Evolutionary conservation across 2,113 vertebrate species (phyloP).

Genomic region (Gadus chalcogrammus): DNA sequence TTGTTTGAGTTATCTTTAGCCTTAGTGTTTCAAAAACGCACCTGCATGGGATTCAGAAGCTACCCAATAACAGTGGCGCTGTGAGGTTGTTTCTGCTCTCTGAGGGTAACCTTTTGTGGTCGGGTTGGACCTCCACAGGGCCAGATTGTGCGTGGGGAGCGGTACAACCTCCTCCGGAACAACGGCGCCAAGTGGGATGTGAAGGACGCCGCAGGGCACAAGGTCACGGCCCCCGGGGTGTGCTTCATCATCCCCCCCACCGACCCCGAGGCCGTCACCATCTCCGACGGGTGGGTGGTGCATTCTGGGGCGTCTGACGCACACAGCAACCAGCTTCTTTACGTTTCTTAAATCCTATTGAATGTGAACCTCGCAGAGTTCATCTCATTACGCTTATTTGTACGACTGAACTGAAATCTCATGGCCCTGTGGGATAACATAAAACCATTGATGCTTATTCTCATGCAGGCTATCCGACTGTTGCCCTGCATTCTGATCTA

Average conservation of each 20-base stretch:
- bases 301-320: not conserved
- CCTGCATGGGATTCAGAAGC: no score
- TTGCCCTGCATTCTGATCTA: no score
- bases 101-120: no score
- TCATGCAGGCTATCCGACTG: no score
- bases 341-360: not conserved
- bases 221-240: conserved; percentile 77
- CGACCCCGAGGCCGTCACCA: conserved; percentile 75
- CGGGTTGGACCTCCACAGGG: conserved; percentile 65
- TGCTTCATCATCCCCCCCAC: conserved; percentile 94
- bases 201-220: conserved; percentile 74
- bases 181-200: conserved; percentile 83
- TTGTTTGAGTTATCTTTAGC: no score
- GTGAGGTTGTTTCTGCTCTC: no score
- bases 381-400: not conserved
- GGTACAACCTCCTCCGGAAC: conserved; percentile 85
- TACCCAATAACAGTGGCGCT: no score
- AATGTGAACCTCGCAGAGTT: not conserved
- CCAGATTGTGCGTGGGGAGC: conserved; percentile 80
- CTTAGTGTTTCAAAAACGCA: no score
- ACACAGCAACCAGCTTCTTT: not conserved
- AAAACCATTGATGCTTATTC: no score
- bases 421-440: not conserved
- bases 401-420: not conserved
- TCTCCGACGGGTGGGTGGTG: conserved; percentile 80